Base-by-base conservation (phyloP, 2,888 invertebrate genomes). In the Megalurothrips usitatus region DNA sequence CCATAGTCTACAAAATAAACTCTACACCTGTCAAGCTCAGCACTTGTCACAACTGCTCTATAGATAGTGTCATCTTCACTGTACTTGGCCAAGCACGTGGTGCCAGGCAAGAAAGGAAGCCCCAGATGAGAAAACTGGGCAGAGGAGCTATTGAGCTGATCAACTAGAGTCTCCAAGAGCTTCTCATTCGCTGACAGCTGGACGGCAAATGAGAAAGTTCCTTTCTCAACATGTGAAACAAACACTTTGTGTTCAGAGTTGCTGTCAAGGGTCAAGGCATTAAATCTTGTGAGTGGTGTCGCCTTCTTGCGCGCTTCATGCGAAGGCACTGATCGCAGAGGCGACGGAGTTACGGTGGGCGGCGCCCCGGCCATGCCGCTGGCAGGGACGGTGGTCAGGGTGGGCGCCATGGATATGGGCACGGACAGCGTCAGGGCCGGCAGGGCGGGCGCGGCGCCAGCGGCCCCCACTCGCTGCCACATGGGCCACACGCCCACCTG, bases 1-100 rank as follows among this genome's bases (percentile, higher is more conserved):
- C 68, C 68, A 75, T 26, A 75, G 12, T 75, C 68, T 8, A 75
- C 68, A 75, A 75, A 75, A 10, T 75, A 75, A 3, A 75, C 68
- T 10, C 26, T 23, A 26, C 23, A 23, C 23, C 12, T 75, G 68
- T 75, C 68, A 12, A 9, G 4, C 1, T 17, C 58, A 10, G 23
- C 26, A 26, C 10, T 10, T 11, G 68, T 75, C 11, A 75, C 26
- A 11, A 75, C 26, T 26, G 23, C 23, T 26, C 68, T 23, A 12
- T 75, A 75, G 8, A 75, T 23, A 9, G 23, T 12, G 12, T 75
- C 68, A 75, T 75, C 68, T 75, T 75, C 68, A 75, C 23, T 75
- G 26, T 75, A 75, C 26, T 75, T 75, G 8, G 68, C 68, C 8
- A 75, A 23, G 26, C 68, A 75, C 9, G 23, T 75, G 8, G 23